Conservation (phyloP, 2,797 vertebrate genomes). For the Apogon hyalosoma region DNA sequence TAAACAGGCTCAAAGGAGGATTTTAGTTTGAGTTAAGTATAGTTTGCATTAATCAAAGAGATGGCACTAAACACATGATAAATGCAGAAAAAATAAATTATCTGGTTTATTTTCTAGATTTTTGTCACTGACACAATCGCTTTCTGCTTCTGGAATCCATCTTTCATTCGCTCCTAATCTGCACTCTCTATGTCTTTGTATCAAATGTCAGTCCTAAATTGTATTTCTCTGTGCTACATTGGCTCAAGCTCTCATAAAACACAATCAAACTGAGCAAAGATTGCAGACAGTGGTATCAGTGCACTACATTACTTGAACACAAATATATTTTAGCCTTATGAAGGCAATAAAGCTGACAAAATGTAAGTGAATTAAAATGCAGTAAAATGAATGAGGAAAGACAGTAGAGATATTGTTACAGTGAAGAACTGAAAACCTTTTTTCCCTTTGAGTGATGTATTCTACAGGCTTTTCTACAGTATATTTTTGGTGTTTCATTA, state of each 20-base stretch:
- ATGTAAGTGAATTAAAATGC: constrained; percentile 44
- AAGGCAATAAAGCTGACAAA: constrained; percentile 49
- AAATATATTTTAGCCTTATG: constrained; percentile 44
- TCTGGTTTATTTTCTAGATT: constrained; percentile 26
- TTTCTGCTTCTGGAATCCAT: constrained; percentile 27
- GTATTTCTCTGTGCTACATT: constrained; percentile 56
- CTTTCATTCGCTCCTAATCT: constrained; percentile 39
- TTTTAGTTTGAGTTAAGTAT: not conserved
- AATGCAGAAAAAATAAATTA: constrained; percentile 33
- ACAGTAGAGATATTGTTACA: constrained; percentile 18
- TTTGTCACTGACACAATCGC: constrained; percentile 8
- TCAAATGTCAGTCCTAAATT: constrained; percentile 46
- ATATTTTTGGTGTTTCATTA: constrained; percentile 30
- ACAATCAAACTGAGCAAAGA: constrained; percentile 45
- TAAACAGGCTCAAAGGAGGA: constrained; percentile 24
- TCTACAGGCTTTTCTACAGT: not conserved
- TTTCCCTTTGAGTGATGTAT: constrained; percentile 16
- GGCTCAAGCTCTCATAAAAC: constrained; percentile 47
- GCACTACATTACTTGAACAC: constrained; percentile 21
- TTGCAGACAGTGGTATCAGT: constrained; percentile 26
- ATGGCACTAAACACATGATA: constrained; percentile 23
- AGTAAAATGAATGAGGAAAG: constrained; percentile 33
- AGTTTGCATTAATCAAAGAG: constrained; percentile 17
- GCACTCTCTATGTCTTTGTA: constrained; percentile 36
- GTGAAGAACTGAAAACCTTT: constrained; percentile 34